phyloP scores from a whole-genome alignment of 2,797 vertebrate species.

The Channa striata region DNA sequence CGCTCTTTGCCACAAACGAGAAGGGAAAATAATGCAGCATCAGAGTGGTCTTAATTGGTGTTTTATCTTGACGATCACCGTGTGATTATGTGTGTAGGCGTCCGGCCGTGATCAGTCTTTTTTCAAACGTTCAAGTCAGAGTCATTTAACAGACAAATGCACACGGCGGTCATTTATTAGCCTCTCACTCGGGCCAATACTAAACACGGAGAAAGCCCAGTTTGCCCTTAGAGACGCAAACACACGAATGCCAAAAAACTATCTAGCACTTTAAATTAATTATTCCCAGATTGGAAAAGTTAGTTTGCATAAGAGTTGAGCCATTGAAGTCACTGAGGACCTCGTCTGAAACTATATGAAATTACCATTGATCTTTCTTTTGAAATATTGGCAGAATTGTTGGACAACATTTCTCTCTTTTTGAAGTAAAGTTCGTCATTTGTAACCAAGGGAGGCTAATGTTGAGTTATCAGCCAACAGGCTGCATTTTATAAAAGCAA shows the following conservation, averaged over 20 bases:
- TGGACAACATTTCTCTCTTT: not conserved
- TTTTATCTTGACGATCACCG: slow-evolving; percentile 65
- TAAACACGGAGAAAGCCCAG: slow-evolving; percentile 16
- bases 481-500: not conserved
- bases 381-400: not conserved
- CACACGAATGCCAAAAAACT: not conserved
- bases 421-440: slow-evolving; percentile 5
- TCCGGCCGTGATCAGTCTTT: slow-evolving; percentile 30
- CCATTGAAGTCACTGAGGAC: not conserved
- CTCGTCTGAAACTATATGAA: not conserved
- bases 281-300: not conserved
- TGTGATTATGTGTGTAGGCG: slow-evolving; percentile 35
- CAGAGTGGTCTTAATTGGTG: slow-evolving; percentile 66
- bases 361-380: not conserved
- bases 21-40: slow-evolving; percentile 53
- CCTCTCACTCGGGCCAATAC: slow-evolving; percentile 38
- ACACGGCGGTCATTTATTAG: slow-evolving; percentile 60
- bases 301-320: not conserved
- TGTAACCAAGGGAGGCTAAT: not conserved
- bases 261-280: not conserved
- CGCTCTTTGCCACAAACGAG: slow-evolving; percentile 16
- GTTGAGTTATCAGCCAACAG: not conserved
- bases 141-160: slow-evolving; percentile 35
- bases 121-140: slow-evolving; percentile 31
- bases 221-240: slow-evolving; percentile 1